Conservation (phyloP, 2,797 vertebrate species). For the Molothrus aeneus region DNA sequence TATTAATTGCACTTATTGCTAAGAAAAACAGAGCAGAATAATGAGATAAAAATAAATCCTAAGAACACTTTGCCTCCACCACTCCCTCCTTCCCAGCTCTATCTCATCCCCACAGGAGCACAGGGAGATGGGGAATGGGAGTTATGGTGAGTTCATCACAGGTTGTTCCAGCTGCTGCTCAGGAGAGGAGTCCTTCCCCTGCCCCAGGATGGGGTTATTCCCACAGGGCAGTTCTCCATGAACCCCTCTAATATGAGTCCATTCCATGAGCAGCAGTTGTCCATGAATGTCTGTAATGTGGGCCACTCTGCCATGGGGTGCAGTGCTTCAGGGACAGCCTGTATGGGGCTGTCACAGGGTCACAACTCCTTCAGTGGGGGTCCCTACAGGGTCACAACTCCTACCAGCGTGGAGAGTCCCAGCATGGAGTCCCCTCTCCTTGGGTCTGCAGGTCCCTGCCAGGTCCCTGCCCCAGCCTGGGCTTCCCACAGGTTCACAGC, state of each 20-base stretch:
- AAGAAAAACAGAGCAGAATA: neutral
- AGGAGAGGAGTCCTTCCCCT: neutral
- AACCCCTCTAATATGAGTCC: neutral
- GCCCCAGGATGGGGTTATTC: neutral
- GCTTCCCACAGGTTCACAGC: too few species aligned
- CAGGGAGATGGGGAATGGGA: neutral
- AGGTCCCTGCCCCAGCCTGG: too few species aligned
- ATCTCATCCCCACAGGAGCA: neutral
- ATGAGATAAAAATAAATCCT: neutral
- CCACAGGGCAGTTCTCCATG: neutral
- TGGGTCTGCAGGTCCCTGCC: too few species aligned
- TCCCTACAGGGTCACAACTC: neutral
- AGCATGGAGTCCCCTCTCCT: too few species aligned
- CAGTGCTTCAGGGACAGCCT: neutral
- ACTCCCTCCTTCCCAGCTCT: neutral
- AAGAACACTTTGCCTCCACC: too few species aligned
- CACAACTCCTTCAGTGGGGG: neutral
- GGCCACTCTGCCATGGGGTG: neutral
- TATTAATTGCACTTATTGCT: neutral
- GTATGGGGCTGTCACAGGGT: neutral
- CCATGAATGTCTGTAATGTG: neutral
- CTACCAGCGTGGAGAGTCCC: too few species aligned
- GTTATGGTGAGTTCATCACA: neutral
- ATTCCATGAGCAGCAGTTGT: neutral
- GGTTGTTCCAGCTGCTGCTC: neutral